Evolutionary conservation across 2,888 invertebrate genomes (phyloP).

Genomic region (Ophioninae sp.): DNA sequence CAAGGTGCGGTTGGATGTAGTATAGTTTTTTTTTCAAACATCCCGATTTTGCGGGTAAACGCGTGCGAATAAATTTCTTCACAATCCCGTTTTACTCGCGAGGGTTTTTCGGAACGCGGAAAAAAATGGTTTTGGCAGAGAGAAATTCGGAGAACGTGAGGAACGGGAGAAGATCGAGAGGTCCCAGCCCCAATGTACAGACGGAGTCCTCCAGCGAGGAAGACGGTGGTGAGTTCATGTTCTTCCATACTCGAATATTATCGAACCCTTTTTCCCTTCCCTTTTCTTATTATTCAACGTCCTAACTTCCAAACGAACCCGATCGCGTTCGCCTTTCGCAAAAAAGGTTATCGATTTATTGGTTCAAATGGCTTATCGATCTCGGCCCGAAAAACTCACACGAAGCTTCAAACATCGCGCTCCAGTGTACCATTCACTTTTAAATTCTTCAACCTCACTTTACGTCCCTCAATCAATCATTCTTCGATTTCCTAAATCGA

Average conservation of each 20-base stretch:
- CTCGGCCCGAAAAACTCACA: slow-evolving; percentile 64
- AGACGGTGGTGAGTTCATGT: slow-evolving; percentile 87
- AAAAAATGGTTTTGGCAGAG: slow-evolving; percentile 93
- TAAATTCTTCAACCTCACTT: background rate
- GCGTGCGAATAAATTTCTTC: slow-evolving; percentile 23
- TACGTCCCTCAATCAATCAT: background rate
- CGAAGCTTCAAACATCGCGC: slow-evolving; percentile 74
- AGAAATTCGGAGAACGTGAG: slow-evolving; percentile 91
- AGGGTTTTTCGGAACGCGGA: slow-evolving; percentile 36
- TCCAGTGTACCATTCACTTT: slow-evolving; percentile 66
- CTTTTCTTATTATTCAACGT: background rate
- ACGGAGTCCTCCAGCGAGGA: slow-evolving; percentile 93
- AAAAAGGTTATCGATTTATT: slow-evolving; percentile 27
- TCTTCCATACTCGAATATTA: slow-evolving; percentile 11
- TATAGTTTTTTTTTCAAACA: slow-evolving; percentile 36
- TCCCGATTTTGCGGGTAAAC: slow-evolving; percentile 6
- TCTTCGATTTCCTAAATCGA: background rate
- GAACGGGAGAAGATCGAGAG: slow-evolving; percentile 94
- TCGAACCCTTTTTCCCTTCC: background rate
- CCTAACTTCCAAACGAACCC: background rate
- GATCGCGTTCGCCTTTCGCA: background rate
- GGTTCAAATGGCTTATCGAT: slow-evolving; percentile 50
- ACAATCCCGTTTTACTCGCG: slow-evolving; percentile 16
- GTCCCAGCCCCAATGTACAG: slow-evolving; percentile 94
- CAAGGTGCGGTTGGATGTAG: slow-evolving; percentile 71